Conservation (phyloP, 2,113 vertebrate genomes). For the Phaethornis superciliosus region DNA sequence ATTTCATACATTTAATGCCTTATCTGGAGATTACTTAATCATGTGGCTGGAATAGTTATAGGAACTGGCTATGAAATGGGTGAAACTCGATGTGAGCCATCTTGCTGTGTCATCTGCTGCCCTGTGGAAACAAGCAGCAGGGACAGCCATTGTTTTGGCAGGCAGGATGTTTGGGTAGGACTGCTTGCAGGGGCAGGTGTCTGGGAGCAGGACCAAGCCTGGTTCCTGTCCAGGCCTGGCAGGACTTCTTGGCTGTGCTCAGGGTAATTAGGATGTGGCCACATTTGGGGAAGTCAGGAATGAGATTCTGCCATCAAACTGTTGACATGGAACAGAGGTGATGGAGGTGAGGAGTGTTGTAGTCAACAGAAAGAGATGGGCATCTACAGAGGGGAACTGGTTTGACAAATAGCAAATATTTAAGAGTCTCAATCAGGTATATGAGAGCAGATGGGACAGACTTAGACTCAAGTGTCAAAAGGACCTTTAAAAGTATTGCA, state of each 20-base stretch:
- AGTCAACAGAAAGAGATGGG: not conserved
- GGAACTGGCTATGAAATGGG: not conserved
- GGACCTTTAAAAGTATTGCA: not conserved
- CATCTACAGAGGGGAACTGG: not conserved
- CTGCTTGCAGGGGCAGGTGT: not conserved
- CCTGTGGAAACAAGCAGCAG: not conserved
- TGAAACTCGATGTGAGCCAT: not conserved
- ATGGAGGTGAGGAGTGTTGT: rapidly evolving
- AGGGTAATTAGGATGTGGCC: not conserved
- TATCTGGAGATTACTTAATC: not conserved
- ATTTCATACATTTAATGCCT: not conserved
- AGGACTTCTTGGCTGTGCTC: rapidly evolving
- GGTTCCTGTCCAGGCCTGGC: not conserved
- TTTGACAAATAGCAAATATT: not conserved
- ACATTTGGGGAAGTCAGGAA: not conserved
- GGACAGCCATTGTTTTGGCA: not conserved
- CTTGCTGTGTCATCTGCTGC: not conserved
- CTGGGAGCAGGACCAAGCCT: not conserved
- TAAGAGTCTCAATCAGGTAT: not conserved
- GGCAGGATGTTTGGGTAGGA: not conserved
- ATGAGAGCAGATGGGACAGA: not conserved
- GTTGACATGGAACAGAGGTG: not conserved
- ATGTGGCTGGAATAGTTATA: not conserved
- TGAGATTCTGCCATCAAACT: not conserved
- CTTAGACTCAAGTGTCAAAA: not conserved